phyloP scores from a whole-genome alignment of 2,797 vertebrate genomes.

The Phalloptychus januarius region DNA sequence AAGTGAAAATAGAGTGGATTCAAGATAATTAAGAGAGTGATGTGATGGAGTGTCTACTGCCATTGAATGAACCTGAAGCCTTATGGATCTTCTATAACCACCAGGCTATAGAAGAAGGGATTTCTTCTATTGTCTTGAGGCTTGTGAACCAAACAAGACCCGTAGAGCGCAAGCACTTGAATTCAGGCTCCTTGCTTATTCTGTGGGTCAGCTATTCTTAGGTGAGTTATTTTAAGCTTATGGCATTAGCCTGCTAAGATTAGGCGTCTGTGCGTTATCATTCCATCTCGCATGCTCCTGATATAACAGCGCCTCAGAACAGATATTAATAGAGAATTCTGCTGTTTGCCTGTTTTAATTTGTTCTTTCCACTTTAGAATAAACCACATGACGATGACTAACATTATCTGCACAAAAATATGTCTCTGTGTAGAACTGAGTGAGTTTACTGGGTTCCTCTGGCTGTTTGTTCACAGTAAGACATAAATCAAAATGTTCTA shows the following conservation, averaged over 20 bases:
- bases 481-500: background rate
- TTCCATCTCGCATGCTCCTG: constrained; percentile 93
- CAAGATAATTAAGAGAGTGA: constrained; percentile 44
- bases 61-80: constrained; percentile 23
- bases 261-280: constrained; percentile 95
- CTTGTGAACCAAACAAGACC: constrained; percentile 72
- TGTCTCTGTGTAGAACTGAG: constrained; percentile 18
- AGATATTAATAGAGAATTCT: constrained; percentile 92
- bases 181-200: constrained; percentile 86
- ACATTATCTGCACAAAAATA: constrained; percentile 42
- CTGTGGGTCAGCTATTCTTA: constrained; percentile 99
- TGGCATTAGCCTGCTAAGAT: constrained; percentile 98
- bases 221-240: constrained; percentile 97
- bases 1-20: constrained; percentile 18
- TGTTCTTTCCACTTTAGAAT: constrained; percentile 74
- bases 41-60: constrained; percentile 52
- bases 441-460: constrained; percentile 23
- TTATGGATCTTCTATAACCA: constrained; percentile 40
- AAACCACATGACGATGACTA: constrained; percentile 58
- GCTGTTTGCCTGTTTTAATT: constrained; percentile 88
- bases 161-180: constrained; percentile 48
- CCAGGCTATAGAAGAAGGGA: constrained; percentile 26
- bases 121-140: constrained; percentile 30
- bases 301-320: constrained; percentile 93
- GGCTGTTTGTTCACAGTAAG: constrained; percentile 21